Evolutionary conservation across 2,113 vertebrate genomes (phyloP), one percentile per base, ranked within the genome.

Genomic region (Phrynosoma blainvillii): DNA sequence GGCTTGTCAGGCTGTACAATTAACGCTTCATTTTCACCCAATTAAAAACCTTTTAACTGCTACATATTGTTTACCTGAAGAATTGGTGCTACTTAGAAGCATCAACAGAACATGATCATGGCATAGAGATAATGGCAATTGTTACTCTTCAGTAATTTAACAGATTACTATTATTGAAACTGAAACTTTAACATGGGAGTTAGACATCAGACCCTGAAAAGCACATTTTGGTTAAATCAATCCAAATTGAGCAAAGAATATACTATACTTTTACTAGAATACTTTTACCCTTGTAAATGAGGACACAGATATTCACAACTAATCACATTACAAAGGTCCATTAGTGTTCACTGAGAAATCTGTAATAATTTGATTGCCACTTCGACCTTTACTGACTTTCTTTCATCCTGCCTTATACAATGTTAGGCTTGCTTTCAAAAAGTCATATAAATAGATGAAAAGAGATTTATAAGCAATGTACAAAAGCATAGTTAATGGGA

Each of bases 341-440:
- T 92, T 93, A 94, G 71, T 87, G 42, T 78, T 93, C 91, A 95
- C 93, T 89, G 70, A 95, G 91, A 93, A 96, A 94, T 92, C 91
- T 88, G 86, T 89, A 95, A 94, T 94, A 94, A 95, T 92, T 94
- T 92, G 91, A 97, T 91, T 94, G 91, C 90, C 90, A 95, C 89
- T 88, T 91, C 47, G 92, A 96, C 94, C 94, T 97, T 93, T 89
- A 91, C 5, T 94, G 95, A 95, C 91, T 95, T 97, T 95, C 92
- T 70, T 79, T 95, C 94, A 93, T 92, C 87, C 86, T 91, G 73
- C 79, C 89, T 90, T 92, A 74, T 89, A 86, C 92, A 84, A 90
- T 88, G 81, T 90, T 94, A 95, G 89, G 87, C 87, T 91, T 93
- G 76, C 89, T 95, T 95, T 92, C 84, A 89, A 94, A 94, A 95